Base-by-base conservation (phyloP, 1,140 invertebrate genomes). In the Probaryconus sp. region DNA sequence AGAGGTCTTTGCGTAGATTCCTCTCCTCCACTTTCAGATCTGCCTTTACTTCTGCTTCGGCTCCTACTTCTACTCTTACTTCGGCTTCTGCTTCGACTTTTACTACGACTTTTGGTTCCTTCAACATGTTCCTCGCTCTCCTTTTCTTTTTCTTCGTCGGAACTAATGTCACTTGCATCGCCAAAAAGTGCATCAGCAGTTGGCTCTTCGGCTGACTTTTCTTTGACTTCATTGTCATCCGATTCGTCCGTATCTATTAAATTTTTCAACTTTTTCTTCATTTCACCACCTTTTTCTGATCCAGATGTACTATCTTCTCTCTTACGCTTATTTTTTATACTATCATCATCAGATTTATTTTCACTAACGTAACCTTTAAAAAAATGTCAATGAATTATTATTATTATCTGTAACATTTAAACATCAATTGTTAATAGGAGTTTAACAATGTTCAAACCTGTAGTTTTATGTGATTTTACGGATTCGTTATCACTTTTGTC, bases 91-190 rank as follows among this genome's bases (percentile, higher is more conserved):
- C 86, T 77, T 65, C 60, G 30, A 79, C 83, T 72, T 77, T 82
- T 63, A 88, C 83, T 77, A 74, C 78, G 26, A 77, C 79, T 76
- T 88, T 81, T 79, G 31, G 85, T 84, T 33, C 83, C 80, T 83
- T 75, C 68, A 2, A 83, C 82, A 17, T 81, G 85, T 21, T 81
- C 81, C 24, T 89, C 84, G 47, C 82, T 80, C 14, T 80, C 82
- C 51, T 90, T 90, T 6, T 88, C 87, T 9, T 90, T 92, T 68
- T 94, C 93, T 31, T 94, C 92, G 48, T 94, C 93, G 17, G 91
- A 91, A 84, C 95, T 97, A 11, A 97, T 97, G 81, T 97, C 96
- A 77, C 94, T 95, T 17, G 95, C 96, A 87, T 97, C 96, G 30
- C 96, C 97, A 88, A 98, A 98, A 14, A 98, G 88, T 30, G 95